These are phyloP conservation scores for Sisyra nigra DNA, from an alignment of 2,888 invertebrate species.

Conservation along the genomic window DNA sequence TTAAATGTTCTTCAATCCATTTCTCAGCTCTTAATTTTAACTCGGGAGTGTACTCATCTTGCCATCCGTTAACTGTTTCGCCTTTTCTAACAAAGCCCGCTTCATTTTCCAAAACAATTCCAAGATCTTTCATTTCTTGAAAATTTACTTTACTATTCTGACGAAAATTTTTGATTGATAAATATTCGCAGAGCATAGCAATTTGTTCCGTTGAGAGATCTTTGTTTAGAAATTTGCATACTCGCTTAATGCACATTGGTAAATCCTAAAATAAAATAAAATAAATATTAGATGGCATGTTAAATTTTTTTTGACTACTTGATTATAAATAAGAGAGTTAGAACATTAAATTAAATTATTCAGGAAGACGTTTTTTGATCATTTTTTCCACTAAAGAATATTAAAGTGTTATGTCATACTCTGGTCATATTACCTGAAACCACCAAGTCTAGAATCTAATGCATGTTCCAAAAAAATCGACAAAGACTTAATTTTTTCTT, in stretches of 20 bases:
- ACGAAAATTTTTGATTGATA: conserved; percentile 68
- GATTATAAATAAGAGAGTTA: too few relatives aligned
- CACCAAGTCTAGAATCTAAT: too few relatives aligned
- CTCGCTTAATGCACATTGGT: conserved; percentile 34
- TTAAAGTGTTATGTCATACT: too few relatives aligned
- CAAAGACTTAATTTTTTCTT: too few relatives aligned
- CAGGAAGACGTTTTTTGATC: too few relatives aligned
- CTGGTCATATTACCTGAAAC: too few relatives aligned
- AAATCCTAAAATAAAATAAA: conserved; percentile 25
- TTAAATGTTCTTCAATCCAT: conserved; percentile 51
- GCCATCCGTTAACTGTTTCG: conserved; percentile 46
- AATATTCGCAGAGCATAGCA: conserved; percentile 44
- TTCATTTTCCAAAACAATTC: conserved; percentile 39
- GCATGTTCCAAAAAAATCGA: too few relatives aligned
- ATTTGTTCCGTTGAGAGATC: conserved; percentile 39
- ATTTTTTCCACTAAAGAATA: too few relatives aligned
- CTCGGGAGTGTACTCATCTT: conserved; percentile 49
- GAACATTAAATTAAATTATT: too few relatives aligned
- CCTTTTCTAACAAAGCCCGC: conserved; percentile 53
- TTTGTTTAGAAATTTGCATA: conserved; percentile 46
- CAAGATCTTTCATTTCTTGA: conserved; percentile 42
- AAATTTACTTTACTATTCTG: conserved; percentile 65
- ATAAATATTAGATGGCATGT: background rate
- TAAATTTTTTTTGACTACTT: background rate
- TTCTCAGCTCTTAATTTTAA: conserved; percentile 45